Base-by-base conservation (phyloP, 2,113 vertebrate genomes). In the Microcebus ravelobensis region DNA sequence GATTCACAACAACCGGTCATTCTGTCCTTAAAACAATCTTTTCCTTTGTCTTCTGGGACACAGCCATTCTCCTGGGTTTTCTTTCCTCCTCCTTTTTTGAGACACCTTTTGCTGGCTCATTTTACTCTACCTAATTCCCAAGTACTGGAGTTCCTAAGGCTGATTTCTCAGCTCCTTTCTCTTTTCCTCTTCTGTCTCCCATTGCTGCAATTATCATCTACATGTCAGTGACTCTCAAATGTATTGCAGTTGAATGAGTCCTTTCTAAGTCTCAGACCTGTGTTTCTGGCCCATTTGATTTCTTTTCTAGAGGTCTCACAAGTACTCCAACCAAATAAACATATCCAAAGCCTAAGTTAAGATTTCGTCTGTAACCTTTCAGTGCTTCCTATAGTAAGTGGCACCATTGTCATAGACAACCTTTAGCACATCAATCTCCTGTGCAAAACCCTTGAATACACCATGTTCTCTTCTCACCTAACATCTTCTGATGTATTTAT, bases 41-140 rank as follows among this genome's bases (percentile, higher is more conserved):
- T n/a, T n/a, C n/a, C 71, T 29, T 95, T 96, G 91, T 96, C 15
- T 82, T 95, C 84, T 87, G 55, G 48, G 77, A 94, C 76, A 71
- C 74, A 68, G 61, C 15, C 2, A 0, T 36, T 89, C 48, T 92
- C 18, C 8, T 73, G 42, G 20, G 74, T 42, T 67, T 97, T 87
- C 81, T 84, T 20, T 21, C n/a, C 8, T 21, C 50, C 83, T 82
- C n/a, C 63, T 17, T 15, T 63, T 74, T 79, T 57, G 59, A 59
- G 74, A 42, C 4, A 31, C 39, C 42, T 57, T 74, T 71, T 79
- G 20, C 12, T 67, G 59, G 52, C 67, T 95, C 45, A 21, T 77
- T 93, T 92, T 45, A 68, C 2, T 76, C 11, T n/a, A 42, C 14
- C 14, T 31, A 67, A 18, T 34, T 34, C 83, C 89, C 71, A 70